These are phyloP conservation scores for Xylocopa sonorina DNA, from an alignment of 1,140 invertebrate species.

Conservation along the genomic window DNA sequence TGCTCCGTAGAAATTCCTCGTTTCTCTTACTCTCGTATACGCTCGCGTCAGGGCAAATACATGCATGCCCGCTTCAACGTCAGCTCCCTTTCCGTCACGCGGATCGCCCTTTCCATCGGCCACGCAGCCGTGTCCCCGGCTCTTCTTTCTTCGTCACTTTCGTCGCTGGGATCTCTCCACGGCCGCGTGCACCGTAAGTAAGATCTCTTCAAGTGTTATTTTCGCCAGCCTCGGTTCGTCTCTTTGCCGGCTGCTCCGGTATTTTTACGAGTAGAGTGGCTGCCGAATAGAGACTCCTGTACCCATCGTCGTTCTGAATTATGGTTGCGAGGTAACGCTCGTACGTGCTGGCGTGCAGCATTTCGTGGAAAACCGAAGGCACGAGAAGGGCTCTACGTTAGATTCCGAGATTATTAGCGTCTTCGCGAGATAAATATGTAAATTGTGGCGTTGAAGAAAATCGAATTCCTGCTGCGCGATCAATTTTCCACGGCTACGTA, in stretches of 20 bases:
- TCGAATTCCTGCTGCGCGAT: slow-evolving; percentile 25
- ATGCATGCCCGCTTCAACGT: slow-evolving; percentile 19
- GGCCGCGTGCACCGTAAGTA: slow-evolving; percentile 61
- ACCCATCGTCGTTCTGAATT: slow-evolving; percentile 64
- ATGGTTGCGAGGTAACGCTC: slow-evolving; percentile 49
- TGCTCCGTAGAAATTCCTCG: neutral
- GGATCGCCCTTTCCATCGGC: neutral
- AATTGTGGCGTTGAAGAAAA: slow-evolving; percentile 26
- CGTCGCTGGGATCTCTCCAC: slow-evolving; percentile 61
- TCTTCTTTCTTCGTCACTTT: slow-evolving; percentile 37
- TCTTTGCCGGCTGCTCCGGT: slow-evolving; percentile 60
- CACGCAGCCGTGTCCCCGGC: neutral
- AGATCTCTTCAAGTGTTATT: slow-evolving; percentile 71
- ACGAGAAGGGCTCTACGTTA: slow-evolving; percentile 57
- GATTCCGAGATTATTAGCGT: slow-evolving; percentile 46
- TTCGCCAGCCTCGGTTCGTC: slow-evolving; percentile 54
- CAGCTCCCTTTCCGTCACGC: slow-evolving; percentile 5
- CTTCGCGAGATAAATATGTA: too few species aligned
- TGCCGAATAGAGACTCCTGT: slow-evolving; percentile 46
- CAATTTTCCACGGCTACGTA: neutral
- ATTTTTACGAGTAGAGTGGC: slow-evolving; percentile 73
- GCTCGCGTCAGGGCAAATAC: neutral
- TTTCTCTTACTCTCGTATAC: neutral
- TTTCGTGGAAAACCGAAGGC: slow-evolving; percentile 42
- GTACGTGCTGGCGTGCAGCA: slow-evolving; percentile 25